Percentiles rank a stretch among this genome's conserved stretches.
These are phyloP conservation scores for Bufo bufo DNA, from an alignment of 2,113 vertebrate species.

Conservation along the genomic window DNA sequence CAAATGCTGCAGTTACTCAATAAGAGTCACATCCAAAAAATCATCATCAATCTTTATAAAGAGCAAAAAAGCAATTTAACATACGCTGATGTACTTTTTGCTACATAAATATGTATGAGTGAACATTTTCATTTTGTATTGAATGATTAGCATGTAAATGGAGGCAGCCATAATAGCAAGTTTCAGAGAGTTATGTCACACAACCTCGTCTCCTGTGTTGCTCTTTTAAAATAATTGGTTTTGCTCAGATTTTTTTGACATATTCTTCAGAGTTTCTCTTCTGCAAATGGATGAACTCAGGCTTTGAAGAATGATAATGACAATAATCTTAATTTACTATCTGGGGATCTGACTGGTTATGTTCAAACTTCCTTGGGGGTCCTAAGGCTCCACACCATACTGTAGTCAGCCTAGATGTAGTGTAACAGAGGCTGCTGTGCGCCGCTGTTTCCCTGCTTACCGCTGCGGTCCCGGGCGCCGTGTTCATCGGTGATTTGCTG, in stretches of 20 bases:
- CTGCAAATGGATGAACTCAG: background rate
- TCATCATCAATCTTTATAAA: slow-evolving; percentile 37
- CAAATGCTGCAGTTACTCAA: slow-evolving; percentile 11
- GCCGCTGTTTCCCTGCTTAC: no score
- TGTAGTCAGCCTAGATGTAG: no score
- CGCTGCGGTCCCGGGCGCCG: no score
- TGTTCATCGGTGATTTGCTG: no score
- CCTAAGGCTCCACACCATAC: no score
- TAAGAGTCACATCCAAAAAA: background rate
- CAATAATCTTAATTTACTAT: no score
- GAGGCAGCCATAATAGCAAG: background rate
- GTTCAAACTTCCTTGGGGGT: no score
- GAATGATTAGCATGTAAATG: slow-evolving; percentile 42
- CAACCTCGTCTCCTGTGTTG: background rate
- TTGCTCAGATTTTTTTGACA: background rate
- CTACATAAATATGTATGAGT: slow-evolving; percentile 39
- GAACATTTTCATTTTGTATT: slow-evolving; percentile 20
- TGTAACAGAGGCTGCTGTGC: no score
- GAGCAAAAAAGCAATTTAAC: slow-evolving; percentile 33
- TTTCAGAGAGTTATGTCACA: slow-evolving; percentile 3
- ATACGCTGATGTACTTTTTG: slow-evolving; percentile 19
- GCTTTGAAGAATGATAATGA: background rate
- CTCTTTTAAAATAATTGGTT: background rate
- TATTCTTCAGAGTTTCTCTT: background rate
- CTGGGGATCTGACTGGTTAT: no score